Percentiles rank a stretch among this genome's conserved stretches.
phyloP scores from a whole-genome alignment of 2,113 vertebrate genomes.

The Pantherophis guttatus region DNA sequence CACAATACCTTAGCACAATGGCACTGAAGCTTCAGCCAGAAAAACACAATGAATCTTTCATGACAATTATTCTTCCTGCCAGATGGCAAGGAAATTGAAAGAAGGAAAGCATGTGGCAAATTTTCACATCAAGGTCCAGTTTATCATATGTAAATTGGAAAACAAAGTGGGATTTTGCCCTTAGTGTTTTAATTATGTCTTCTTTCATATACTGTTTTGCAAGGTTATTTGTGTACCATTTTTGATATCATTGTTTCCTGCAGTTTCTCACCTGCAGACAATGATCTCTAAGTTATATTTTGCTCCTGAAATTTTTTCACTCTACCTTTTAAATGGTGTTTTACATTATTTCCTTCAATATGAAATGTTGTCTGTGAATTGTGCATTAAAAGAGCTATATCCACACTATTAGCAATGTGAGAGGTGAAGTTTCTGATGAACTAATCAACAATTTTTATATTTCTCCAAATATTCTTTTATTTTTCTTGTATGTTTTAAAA shows the following conservation, averaged over 20 bases:
- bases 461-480: no score
- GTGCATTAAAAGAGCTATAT: background rate
- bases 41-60: slow-evolving; percentile 34
- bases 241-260: slow-evolving; percentile 31
- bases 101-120: background rate
- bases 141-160: slow-evolving; percentile 14
- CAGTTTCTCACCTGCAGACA: slow-evolving; percentile 26
- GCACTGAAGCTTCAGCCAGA: slow-evolving; percentile 13
- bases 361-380: background rate
- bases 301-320: slow-evolving; percentile 12
- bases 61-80: slow-evolving; percentile 25
- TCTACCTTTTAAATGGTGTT: background rate
- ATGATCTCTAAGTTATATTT: slow-evolving; percentile 33
- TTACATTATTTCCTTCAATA: slow-evolving; percentile 6
- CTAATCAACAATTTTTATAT: background rate
- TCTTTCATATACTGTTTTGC: background rate
- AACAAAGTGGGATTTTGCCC: background rate
- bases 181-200: slow-evolving; percentile 18
- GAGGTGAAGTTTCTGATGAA: background rate
- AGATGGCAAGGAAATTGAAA: slow-evolving; percentile 12
- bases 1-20: slow-evolving; percentile 19
- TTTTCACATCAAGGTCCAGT: slow-evolving; percentile 18
- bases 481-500: no score
- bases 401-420: background rate
- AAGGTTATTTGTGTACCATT: background rate